Evolutionary conservation across 2,888 invertebrate species (phyloP).

Genomic region (Drosophila glabriapex): DNA sequence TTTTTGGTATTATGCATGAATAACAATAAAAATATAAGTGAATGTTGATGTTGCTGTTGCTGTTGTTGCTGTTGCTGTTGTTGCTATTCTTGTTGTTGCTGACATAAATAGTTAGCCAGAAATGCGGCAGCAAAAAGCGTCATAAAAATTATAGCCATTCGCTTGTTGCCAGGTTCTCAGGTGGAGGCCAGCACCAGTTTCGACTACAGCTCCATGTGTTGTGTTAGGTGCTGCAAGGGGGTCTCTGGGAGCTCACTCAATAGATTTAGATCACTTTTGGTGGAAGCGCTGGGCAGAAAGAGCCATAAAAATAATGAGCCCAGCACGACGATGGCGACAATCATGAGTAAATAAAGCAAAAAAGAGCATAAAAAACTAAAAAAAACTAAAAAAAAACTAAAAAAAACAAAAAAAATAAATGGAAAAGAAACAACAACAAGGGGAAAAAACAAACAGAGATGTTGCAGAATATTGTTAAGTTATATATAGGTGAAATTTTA

Average conservation of each 20-base stretch:
- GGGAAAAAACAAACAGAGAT: slow-evolving; percentile 12
- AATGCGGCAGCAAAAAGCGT: slow-evolving; percentile 66
- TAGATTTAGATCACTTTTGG: slow-evolving; percentile 76
- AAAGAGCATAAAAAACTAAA: neutral
- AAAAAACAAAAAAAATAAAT: slow-evolving; percentile 1
- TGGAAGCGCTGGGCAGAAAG: slow-evolving; percentile 58
- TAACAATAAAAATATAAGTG: slow-evolving; percentile 75
- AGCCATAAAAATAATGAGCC: slow-evolving; percentile 75
- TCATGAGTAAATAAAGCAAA: slow-evolving; percentile 57
- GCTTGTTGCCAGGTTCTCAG: slow-evolving; percentile 68
- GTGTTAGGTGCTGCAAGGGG: neutral
- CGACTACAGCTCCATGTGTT: slow-evolving; percentile 4
- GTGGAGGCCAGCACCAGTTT: slow-evolving; percentile 47
- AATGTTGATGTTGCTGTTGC: slow-evolving; percentile 43
- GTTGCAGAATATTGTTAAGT: slow-evolving; percentile 8
- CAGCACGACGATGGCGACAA: slow-evolving; percentile 73
- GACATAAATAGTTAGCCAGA: slow-evolving; percentile 69
- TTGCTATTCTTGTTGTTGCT: slow-evolving; percentile 3
- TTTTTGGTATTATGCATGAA: slow-evolving; percentile 79
- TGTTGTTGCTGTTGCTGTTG: slow-evolving; percentile 22
- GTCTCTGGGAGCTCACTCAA: slow-evolving; percentile 68
- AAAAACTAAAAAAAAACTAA: neutral
- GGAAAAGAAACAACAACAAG: slow-evolving; percentile 19
- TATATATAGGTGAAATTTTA: slow-evolving; percentile 15
- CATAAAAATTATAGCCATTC: slow-evolving; percentile 73